Evolutionary conservation across 2,113 vertebrate species (phyloP), one percentile per base, ranked within the genome.

Genomic region (Indicator indicator): DNA sequence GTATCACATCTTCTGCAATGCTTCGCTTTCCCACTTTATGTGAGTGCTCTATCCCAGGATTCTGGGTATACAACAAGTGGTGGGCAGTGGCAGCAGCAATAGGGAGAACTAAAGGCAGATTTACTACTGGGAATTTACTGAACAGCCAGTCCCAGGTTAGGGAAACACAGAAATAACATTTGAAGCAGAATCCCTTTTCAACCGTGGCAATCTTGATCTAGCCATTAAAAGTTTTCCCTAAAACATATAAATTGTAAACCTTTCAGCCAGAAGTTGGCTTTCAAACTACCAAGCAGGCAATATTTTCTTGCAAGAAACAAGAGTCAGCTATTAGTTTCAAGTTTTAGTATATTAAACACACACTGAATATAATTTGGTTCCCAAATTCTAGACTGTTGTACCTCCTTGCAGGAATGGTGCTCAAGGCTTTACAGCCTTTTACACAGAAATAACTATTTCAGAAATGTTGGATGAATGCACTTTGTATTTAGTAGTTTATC

Each of bases 11-110:
- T 56, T 32, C 33, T 54, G 32, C 17, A 74, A 1, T 0, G 1
- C 28, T 65, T 44, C 7, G 6, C 12, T 71, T 44, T 58, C 9
- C 11, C 2, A 1, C 30, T 17, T 28, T 63, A 32, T 5, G 3
- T 23, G 46, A 40, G 24, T 9, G 7, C 32, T 56, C 6, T 2
- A 26, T 16, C 27, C 20, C 52, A 68, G 12, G 9, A 70, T 21
- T 40, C 13, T 12, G 27, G 28, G 24, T 69, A 44, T 54, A 64
- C 59, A 21, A 50, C 36, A 7, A 17, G 3, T 1, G 32, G 36
- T 2, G 6, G 16, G n/a, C 33, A 30, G 48, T 59, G 40, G 11
- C 2, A 4, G 33, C 9, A 20, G 16, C 16, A 36, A 62, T 0
- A 69, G 26, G 16, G 11, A 63, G 19, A 44, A 16, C 5, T 55